Evolutionary conservation across 2,113 vertebrate species (phyloP), one percentile per base, ranked within the genome.

Genomic region (Malurus alboscapulatus): DNA sequence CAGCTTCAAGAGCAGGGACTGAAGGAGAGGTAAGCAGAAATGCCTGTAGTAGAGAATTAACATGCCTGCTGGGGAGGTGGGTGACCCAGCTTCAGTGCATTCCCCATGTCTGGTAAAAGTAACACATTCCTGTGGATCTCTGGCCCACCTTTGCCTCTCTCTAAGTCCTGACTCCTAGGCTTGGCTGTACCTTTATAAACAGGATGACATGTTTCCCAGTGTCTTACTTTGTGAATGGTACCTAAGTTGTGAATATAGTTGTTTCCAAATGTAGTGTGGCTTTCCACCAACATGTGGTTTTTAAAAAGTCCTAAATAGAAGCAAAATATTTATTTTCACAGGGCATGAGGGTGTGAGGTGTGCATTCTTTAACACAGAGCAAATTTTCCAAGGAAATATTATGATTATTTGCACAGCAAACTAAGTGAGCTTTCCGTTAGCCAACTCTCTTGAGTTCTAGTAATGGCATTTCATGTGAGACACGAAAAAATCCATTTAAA

Each of bases 31-130:
- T 84, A 27, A 32, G 8, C 69, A 74, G 73, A 48, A 66, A 34
- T 71, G 51, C 69, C 69, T 84, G 42, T 58, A 54, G 73, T 40
- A 25, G 47, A 74, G 59, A 77, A 34, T 65, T 91, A 48, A 59
- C 27, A 3, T 1, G 1, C 25, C 62, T 1, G 3, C 51, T 80
- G 58, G 32, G 61, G n/a, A 48, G 42, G 30, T 88, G 53, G 50
- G 59, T 0, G 0, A 24, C 30, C 55, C 19, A 10, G 30, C 14
- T 61, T 29, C 53, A 34, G n/a, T 34, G 48, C 19, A 2, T 34
- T 44, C 62, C 63, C 21, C 1, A 1, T 61, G 54, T 27, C 20
- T 65, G n/a, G 38, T 69, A 61, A 71, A 91, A 78, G 45, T 27
- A 84, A 29, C 55, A 26, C 0, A 0, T 57, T 87, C 15, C 29